Evolutionary conservation across 2,888 invertebrate genomes (phyloP).

Genomic region (Parochlus steinenii): DNA sequence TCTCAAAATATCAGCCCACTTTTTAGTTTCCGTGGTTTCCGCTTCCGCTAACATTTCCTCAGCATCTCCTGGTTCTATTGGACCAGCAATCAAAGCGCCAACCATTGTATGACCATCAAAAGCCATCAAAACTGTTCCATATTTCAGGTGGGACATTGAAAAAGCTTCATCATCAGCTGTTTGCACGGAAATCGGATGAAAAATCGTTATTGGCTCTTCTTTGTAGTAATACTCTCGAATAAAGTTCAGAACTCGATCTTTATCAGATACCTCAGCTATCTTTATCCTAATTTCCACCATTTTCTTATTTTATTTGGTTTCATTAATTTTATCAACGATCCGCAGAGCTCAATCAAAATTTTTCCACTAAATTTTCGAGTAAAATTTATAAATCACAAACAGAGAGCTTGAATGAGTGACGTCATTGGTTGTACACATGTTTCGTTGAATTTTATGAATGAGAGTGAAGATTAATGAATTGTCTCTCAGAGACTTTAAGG

Average conservation of each 20-base stretch:
- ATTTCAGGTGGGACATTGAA: slow-evolving; percentile 19
- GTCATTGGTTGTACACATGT: too few relatives aligned
- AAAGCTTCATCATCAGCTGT: slow-evolving; percentile 22
- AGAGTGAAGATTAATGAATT: too few relatives aligned
- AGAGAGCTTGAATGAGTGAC: too few relatives aligned
- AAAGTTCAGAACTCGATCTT: slow-evolving; percentile 20
- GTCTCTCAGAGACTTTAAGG: too few relatives aligned
- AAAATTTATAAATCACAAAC: too few relatives aligned
- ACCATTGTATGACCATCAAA: slow-evolving; percentile 17
- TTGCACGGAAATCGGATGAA: slow-evolving; percentile 18
- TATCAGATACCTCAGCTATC: slow-evolving; percentile 17
- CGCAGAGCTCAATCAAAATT: too few relatives aligned
- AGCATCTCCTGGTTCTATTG: slow-evolving; percentile 19
- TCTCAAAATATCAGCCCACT: slow-evolving; percentile 22
- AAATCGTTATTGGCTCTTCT: slow-evolving; percentile 24
- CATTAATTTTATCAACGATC: too few relatives aligned
- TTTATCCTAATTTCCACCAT: slow-evolving; percentile 14
- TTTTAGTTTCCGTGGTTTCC: slow-evolving; percentile 17
- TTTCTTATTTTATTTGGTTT: too few relatives aligned
- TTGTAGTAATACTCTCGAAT: slow-evolving; percentile 21
- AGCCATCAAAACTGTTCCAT: slow-evolving; percentile 21
- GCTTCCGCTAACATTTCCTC: slow-evolving; percentile 19
- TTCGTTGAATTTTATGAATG: too few relatives aligned
- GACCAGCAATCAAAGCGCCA: slow-evolving; percentile 22
- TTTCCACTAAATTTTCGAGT: too few relatives aligned